Conservation (phyloP, 2,888 invertebrate species). For the Acholoe squamosa region DNA sequence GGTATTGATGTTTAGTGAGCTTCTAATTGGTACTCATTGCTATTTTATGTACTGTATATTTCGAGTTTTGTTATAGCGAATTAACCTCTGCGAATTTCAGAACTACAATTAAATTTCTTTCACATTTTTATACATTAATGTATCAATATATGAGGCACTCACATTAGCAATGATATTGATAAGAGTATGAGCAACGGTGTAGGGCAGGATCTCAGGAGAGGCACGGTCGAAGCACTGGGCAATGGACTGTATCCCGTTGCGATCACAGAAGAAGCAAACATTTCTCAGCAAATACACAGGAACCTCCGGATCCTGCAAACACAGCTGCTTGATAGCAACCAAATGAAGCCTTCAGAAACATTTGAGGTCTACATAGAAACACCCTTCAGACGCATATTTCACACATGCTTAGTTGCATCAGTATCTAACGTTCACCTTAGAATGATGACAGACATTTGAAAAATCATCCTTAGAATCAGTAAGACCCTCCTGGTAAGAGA, state of each 20-base stretch:
- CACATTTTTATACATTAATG: no score
- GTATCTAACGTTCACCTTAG: no score
- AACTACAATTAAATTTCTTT: no score
- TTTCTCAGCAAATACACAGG: conserved; percentile 94
- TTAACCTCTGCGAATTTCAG: no score
- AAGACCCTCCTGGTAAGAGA: no score
- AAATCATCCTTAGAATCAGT: no score
- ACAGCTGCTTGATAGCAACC: conserved; percentile 55
- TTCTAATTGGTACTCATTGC: no score
- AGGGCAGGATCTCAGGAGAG: conserved; percentile 89
- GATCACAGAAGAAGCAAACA: conserved; percentile 96
- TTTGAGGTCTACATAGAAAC: neutral
- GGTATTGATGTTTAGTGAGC: no score
- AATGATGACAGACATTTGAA: no score
- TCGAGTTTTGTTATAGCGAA: no score
- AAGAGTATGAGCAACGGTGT: conserved; percentile 95
- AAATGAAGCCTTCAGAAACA: neutral
- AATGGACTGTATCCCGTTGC: conserved; percentile 94
- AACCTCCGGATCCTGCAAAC: conserved; percentile 92
- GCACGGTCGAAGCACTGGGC: conserved; percentile 92
- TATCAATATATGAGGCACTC: conserved; percentile 69
- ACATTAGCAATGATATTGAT: conserved; percentile 94
- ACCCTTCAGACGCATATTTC: neutral
- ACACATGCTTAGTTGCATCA: no score
- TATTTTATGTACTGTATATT: no score